Evolutionary conservation across 2,113 vertebrate genomes (phyloP).

Genomic region (Strix aluco): DNA sequence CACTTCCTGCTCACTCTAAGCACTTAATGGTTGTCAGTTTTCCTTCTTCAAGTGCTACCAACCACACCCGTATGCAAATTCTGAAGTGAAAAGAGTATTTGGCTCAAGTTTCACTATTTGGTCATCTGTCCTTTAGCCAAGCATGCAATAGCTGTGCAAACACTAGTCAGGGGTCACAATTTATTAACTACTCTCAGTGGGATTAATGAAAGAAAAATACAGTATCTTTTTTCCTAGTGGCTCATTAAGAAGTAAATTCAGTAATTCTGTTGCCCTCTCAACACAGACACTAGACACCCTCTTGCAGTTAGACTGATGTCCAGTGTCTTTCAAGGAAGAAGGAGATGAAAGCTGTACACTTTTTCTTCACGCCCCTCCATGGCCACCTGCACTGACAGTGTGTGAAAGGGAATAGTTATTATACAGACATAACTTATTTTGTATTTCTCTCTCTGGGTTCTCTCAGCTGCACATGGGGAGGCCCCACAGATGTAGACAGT

Average conservation of each 20-base stretch:
- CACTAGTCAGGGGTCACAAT: not conserved
- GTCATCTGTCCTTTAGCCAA: not conserved
- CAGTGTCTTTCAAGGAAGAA: not conserved
- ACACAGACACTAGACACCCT: not conserved
- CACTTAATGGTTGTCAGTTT: not conserved
- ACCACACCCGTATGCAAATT: not conserved
- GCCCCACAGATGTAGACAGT: not conserved
- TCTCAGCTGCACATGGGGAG: not conserved
- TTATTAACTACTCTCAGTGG: constrained; percentile 18
- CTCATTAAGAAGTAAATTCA: not conserved
- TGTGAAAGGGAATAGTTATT: not conserved
- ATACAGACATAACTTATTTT: not conserved
- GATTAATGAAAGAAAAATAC: constrained; percentile 2
- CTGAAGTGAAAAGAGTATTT: not conserved
- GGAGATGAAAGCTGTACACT: not conserved
- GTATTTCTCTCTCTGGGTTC: not conserved
- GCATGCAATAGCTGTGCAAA: not conserved
- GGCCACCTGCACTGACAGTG: not conserved
- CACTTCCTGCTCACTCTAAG: not conserved
- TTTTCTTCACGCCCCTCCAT: not conserved
- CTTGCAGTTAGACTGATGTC: not conserved
- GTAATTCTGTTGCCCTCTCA: not conserved
- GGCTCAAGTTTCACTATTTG: not conserved
- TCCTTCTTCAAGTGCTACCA: not conserved
- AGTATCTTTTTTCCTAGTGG: not conserved